Conservation (phyloP, 2,113 vertebrate genomes). For the Pseudorhombus dupliciocellatus region DNA sequence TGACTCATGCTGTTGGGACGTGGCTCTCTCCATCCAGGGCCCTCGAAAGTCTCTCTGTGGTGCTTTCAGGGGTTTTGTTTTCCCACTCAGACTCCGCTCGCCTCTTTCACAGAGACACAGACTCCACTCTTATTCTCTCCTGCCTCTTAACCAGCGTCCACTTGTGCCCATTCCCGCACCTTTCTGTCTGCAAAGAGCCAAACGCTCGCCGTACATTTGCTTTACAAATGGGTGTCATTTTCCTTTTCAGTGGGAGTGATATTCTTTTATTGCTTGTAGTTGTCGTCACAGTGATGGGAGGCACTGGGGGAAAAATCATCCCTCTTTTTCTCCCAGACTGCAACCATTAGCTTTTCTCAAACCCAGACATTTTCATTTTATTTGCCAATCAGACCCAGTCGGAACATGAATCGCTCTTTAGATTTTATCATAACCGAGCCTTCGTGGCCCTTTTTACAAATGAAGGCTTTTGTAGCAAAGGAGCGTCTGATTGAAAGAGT, state of each 20-base stretch:
- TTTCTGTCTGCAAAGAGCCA: neutral
- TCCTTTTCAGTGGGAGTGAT: slow-evolving; percentile 7
- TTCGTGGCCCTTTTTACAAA: slow-evolving; percentile 12
- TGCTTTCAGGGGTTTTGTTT: slow-evolving; percentile 45
- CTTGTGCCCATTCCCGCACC: slow-evolving; percentile 1
- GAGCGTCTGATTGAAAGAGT: slow-evolving; percentile 56
- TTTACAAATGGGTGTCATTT: neutral
- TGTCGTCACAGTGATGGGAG: slow-evolving; percentile 16
- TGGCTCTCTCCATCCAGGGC: slow-evolving; percentile 39
- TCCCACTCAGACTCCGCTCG: slow-evolving; percentile 25
- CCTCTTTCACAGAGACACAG: slow-evolving; percentile 29
- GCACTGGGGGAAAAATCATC: slow-evolving; percentile 11
- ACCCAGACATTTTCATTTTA: slow-evolving; percentile 55
- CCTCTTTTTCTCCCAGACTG: slow-evolving; percentile 2
- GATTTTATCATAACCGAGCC: slow-evolving; percentile 16
- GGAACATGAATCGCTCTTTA: slow-evolving; percentile 35
- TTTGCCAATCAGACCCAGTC: slow-evolving; percentile 51
- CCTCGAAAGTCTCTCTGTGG: slow-evolving; percentile 55
- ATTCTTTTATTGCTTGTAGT: slow-evolving; percentile 24
- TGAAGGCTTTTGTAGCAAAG: slow-evolving; percentile 34
- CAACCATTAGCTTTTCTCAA: slow-evolving; percentile 40
- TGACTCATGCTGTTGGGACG: slow-evolving; percentile 43
- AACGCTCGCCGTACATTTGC: neutral
- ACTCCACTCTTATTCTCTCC: slow-evolving; percentile 10
- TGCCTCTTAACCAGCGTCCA: slow-evolving; percentile 14